Evolutionary conservation across 2,113 vertebrate species (phyloP).

Genomic region (Oncorhynchus clarkii): DNA sequence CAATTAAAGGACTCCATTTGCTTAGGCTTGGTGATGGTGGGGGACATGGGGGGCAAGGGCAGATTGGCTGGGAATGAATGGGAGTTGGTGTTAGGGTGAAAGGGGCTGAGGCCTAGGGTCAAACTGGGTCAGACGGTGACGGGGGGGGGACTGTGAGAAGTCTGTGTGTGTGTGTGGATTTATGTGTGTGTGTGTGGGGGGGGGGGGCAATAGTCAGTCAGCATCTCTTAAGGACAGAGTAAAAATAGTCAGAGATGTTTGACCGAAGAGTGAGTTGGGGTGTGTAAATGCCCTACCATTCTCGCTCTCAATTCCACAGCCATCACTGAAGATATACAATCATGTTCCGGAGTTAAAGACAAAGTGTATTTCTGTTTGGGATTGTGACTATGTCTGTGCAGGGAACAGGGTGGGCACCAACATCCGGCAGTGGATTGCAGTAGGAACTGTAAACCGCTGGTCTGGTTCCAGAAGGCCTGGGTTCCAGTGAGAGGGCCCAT

Average conservation of each 20-base stretch:
- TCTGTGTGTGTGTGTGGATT: not conserved
- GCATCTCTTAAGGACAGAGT: not conserved
- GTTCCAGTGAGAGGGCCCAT: slow-evolving; percentile 71
- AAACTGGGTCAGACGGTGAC: slow-evolving; percentile 1
- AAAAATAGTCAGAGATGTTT: too few relatives aligned
- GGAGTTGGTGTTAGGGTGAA: slow-evolving; percentile 57
- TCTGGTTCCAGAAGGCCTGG: slow-evolving; percentile 73
- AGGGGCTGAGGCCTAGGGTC: slow-evolving; percentile 54
- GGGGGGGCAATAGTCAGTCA: not conserved
- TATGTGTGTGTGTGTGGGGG: too few relatives aligned
- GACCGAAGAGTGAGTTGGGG: not conserved
- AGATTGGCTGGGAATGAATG: slow-evolving; percentile 57
- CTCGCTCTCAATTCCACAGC: too few relatives aligned
- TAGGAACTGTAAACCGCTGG: slow-evolving; percentile 80
- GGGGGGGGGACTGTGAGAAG: slow-evolving; percentile 50
- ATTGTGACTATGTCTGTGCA: not conserved
- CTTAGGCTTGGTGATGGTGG: slow-evolving; percentile 50
- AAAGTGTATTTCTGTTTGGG: not conserved
- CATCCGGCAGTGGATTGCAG: slow-evolving; percentile 59
- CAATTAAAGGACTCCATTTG: not conserved
- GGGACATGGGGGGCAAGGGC: slow-evolving; percentile 66
- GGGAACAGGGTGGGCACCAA: not conserved
- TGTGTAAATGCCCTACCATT: too few relatives aligned
- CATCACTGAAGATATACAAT: too few relatives aligned
- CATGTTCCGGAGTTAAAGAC: too few relatives aligned